Percentiles rank a stretch among this genome's conserved stretches.
These are phyloP conservation scores for Rhamphomyia laevipes DNA, from an alignment of 2,888 invertebrate genomes.

Conservation along the genomic window DNA sequence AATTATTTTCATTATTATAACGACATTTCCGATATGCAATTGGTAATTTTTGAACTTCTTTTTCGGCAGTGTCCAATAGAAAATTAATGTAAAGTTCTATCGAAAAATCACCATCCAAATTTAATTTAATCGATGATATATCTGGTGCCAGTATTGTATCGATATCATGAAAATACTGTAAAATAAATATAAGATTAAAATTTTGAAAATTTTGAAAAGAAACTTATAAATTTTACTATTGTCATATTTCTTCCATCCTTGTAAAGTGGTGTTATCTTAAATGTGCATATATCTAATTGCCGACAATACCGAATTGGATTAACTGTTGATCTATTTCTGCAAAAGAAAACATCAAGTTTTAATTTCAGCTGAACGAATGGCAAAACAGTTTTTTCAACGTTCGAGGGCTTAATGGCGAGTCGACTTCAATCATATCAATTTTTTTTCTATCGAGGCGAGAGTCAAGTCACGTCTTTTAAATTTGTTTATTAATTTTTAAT, in stretches of 20 bases:
- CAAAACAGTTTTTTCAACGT: too few relatives aligned
- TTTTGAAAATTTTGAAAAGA: too few relatives aligned
- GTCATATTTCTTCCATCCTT: background rate
- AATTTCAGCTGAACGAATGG: too few relatives aligned
- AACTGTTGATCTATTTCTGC: too few relatives aligned
- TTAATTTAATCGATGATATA: slow-evolving; percentile 16
- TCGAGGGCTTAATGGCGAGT: too few relatives aligned
- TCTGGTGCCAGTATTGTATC: slow-evolving; percentile 24
- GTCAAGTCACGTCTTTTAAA: too few relatives aligned
- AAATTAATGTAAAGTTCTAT: slow-evolving; percentile 21
- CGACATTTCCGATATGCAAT: slow-evolving; percentile 30
- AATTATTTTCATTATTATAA: slow-evolving; percentile 26
- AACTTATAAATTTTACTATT: too few relatives aligned
- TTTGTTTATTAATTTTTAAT: too few relatives aligned
- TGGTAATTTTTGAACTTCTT: slow-evolving; percentile 25
- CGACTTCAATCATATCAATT: too few relatives aligned
- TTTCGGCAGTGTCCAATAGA: slow-evolving; percentile 22
- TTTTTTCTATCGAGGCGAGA: too few relatives aligned
- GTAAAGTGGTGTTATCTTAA: background rate
- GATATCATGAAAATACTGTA: slow-evolving; percentile 28
- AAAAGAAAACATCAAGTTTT: too few relatives aligned
- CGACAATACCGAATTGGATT: slow-evolving; percentile 2
- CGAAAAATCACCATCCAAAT: slow-evolving; percentile 16
- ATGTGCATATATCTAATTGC: slow-evolving; percentile 19
- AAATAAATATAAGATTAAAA: too few relatives aligned